Conservation (phyloP, 2,888 invertebrate genomes). For the Hyppa rectilinea region DNA sequence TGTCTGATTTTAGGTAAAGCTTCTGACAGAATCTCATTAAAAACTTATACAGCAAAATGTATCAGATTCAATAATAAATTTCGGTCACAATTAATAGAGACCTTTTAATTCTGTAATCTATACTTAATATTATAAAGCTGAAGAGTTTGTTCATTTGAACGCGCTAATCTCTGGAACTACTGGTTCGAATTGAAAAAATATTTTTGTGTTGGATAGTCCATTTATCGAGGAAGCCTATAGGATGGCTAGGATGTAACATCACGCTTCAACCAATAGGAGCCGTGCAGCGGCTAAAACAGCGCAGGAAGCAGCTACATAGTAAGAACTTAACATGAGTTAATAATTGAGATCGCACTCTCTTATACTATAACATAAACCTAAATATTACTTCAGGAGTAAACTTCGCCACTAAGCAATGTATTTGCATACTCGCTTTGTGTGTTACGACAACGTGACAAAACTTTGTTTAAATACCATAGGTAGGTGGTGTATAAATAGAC, state of each 20-base stretch:
- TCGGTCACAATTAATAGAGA: rapidly evolving
- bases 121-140: too few species aligned
- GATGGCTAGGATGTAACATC: too few species aligned
- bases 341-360: slow-evolving; percentile 30
- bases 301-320: too few species aligned
- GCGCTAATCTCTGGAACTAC: too few species aligned
- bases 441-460: slow-evolving; percentile 56
- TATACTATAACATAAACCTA: slow-evolving; percentile 38
- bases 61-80: not conserved
- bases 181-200: too few species aligned
- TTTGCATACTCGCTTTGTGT: slow-evolving; percentile 43
- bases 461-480: slow-evolving; percentile 43
- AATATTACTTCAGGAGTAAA: slow-evolving; percentile 48
- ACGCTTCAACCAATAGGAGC: too few species aligned
- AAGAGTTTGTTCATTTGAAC: too few species aligned
- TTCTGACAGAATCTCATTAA: slow-evolving; percentile 13
- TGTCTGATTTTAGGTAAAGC: slow-evolving; percentile 11
- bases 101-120: too few species aligned
- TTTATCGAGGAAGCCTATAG: too few species aligned
- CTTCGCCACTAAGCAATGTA: slow-evolving; percentile 38
- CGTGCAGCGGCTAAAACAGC: too few species aligned
- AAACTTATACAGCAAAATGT: not conserved
- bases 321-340: slow-evolving; percentile 25
- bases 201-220: too few species aligned
- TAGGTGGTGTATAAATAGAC: slow-evolving; percentile 14